Conservation (phyloP, 2,797 vertebrate genomes). For the Falco rusticolus region DNA sequence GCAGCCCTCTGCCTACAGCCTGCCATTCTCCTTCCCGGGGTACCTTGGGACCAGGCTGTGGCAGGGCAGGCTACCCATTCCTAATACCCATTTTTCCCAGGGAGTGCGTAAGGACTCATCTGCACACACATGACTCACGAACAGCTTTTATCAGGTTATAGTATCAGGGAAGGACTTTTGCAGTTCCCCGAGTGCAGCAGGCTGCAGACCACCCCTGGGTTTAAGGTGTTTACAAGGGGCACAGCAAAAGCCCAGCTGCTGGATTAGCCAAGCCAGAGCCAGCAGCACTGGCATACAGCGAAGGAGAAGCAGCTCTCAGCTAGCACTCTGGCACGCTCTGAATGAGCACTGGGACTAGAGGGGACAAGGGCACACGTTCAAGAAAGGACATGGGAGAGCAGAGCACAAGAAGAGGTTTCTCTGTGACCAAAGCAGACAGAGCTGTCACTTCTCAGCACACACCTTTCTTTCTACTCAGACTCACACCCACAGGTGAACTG, state of each 20-base stretch:
- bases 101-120: not conserved
- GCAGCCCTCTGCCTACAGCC: not conserved
- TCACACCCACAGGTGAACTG: not conserved
- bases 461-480: not conserved
- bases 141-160: not conserved
- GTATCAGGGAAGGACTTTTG: not conserved
- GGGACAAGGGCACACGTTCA: not conserved
- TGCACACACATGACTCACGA: rapidly evolving
- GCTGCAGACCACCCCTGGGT: not conserved
- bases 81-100: not conserved
- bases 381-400: not conserved
- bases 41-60: not conserved
- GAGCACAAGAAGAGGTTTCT: not conserved
- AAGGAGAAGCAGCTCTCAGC: not conserved
- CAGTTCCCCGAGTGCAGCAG: not conserved
- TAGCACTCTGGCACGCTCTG: not conserved
- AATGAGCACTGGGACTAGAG: not conserved
- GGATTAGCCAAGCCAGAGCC: not conserved
- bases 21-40: not conserved
- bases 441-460: not conserved
- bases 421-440: not conserved
- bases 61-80: not conserved
- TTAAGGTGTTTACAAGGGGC: not conserved
- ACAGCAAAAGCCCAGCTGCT: not conserved
- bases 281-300: not conserved